phyloP scores from a whole-genome alignment of 2,797 vertebrate species.

The Myripristis jacobus region DNA sequence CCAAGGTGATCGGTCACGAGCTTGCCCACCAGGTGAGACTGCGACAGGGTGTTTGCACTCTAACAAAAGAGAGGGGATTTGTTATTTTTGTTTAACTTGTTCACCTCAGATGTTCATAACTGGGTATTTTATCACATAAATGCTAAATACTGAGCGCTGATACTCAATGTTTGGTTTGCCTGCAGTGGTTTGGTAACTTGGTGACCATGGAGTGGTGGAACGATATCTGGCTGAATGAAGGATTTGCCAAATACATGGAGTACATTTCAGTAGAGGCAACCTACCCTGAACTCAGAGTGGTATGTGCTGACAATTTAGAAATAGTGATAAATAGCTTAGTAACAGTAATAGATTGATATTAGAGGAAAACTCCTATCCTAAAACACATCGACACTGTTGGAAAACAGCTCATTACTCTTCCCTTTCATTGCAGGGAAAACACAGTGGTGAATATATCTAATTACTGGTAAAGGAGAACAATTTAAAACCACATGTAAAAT shows the following conservation, averaged over 20 bases:
- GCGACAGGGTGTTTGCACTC: not conserved
- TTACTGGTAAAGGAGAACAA: too few species aligned
- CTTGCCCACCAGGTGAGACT: conserved; percentile 85
- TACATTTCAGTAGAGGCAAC: conserved; percentile 84
- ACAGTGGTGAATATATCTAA: too few species aligned
- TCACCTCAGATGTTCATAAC: not conserved
- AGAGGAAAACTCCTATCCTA: too few species aligned
- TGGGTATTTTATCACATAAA: not conserved
- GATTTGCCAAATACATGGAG: conserved; percentile 88
- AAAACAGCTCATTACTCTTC: too few species aligned
- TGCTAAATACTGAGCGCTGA: not conserved
- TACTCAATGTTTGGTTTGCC: not conserved
- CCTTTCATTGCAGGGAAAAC: too few species aligned
- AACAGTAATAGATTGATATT: not conserved
- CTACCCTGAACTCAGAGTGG: conserved; percentile 83
- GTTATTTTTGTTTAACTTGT: not conserved
- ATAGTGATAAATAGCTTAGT: too few species aligned
- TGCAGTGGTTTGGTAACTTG: conserved; percentile 89
- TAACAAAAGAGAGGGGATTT: not conserved
- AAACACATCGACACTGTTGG: too few species aligned
- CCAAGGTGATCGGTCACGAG: conserved; percentile 86
- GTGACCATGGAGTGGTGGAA: conserved; percentile 91
- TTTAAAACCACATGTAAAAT: too few species aligned
- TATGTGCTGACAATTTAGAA: conserved; percentile 52
- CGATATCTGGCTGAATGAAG: conserved; percentile 88